Evolutionary conservation across 2,113 vertebrate species (phyloP), one percentile per base, ranked within the genome.

Genomic region (human): DNA sequence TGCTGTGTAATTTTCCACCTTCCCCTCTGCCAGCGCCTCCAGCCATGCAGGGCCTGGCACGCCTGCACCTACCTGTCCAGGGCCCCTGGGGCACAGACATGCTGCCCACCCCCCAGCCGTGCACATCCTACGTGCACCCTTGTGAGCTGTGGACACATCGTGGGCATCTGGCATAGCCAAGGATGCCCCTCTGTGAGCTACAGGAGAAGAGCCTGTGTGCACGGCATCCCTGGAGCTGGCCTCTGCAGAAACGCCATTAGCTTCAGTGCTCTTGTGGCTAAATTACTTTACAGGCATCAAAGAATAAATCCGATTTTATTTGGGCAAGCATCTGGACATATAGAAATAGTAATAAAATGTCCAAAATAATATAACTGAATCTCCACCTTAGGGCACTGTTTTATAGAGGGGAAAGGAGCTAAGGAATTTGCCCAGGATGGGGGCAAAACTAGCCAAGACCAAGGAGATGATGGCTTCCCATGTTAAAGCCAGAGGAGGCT

Each of bases 111-210:
- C 22, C 22, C 14, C 18, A 25, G 0, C 5, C 11, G 14, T 11
- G 8, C 55, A 8, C 11, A 0, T 48, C 11, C 64, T 38, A 16
- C 8, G 14, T 1, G 12, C 5, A 22, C 2, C 43, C n/a, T 1
- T 14, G 40, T 50, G 40, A 30, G n/a, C 50, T 18, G 14, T 13
- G 27, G 4, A n/a, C 61, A 35, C 0, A 0, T 1, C 0, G 57
- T 2, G 0, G 9, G 18, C 2, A 6, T 35, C 61, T 0, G 5
- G 6, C 1, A 11, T 43, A 43, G 20, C 13, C 9, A 1, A 10
- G 22, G 4, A 12, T 7, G 0, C 81, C 32, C 25, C 23, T 32
- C 10, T 5, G 27, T 14, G 6, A n/a, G 20, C 17, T 5, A 3
- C 0, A 12, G 64, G 9, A 61, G 18, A 23, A 27, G 16, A 30